Percentiles rank a stretch among this genome's conserved stretches.
Evolutionary conservation across 2,797 vertebrate species (phyloP).

Genomic region (Micromesistius poutassou): DNA sequence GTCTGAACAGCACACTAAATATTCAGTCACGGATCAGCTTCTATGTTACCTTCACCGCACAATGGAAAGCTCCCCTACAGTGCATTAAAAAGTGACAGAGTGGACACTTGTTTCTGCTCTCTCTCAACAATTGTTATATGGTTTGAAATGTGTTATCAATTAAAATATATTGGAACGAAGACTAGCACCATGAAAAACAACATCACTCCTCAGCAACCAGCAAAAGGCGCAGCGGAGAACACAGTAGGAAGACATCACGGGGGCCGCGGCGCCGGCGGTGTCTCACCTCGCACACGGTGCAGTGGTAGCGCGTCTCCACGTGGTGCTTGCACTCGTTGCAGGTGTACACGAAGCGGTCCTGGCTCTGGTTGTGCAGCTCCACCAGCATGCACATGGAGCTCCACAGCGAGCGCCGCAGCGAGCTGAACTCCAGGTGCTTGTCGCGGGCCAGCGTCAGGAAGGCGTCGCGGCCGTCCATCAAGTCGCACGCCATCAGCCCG

Average conservation of each 20-base stretch:
- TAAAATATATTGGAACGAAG: background rate
- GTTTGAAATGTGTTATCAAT: too few species aligned
- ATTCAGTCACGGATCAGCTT: background rate
- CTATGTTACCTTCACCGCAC: background rate
- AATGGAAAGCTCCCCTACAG: background rate
- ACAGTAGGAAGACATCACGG: background rate
- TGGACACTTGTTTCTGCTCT: background rate
- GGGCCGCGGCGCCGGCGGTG: background rate
- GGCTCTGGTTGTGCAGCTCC: constrained; percentile 96
- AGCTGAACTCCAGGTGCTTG: constrained; percentile 98
- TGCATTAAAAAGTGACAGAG: background rate
- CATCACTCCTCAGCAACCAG: background rate
- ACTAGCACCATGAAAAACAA: background rate
- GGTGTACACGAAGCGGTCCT: constrained; percentile 97
- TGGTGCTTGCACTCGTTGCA: constrained; percentile 98
- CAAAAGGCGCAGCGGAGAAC: background rate
- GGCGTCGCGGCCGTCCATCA: constrained; percentile 97
- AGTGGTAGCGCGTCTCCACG: constrained; percentile 96
- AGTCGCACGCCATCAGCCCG: constrained; percentile 89
- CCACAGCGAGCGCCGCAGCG: constrained; percentile 90
- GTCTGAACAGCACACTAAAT: background rate
- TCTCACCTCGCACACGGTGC: constrained; percentile 94
- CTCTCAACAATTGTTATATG: background rate
- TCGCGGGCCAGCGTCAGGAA: constrained; percentile 94
- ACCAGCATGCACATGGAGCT: constrained; percentile 98